Conservation (phyloP, 2,113 vertebrate genomes). For the Hippocampus comes region DNA sequence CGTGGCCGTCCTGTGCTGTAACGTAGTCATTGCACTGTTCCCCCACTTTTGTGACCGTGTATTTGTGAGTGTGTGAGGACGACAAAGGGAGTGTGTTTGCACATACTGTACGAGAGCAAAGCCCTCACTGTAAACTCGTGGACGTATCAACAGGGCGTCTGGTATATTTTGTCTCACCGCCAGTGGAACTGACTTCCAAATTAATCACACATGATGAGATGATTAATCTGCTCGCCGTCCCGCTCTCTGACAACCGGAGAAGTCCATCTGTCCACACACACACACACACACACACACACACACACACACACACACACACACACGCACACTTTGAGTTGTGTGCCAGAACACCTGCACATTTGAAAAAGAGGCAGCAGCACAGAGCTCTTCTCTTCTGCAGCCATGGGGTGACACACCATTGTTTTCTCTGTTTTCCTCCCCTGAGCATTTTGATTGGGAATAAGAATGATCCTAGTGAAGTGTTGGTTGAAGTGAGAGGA, state of each 20-base stretch:
- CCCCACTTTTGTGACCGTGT: background rate
- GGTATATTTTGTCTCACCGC: slow-evolving; percentile 45
- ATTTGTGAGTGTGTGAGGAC: background rate
- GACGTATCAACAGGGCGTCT: slow-evolving; percentile 61
- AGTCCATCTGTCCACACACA: slow-evolving; percentile 53
- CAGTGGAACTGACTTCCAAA: slow-evolving; percentile 49
- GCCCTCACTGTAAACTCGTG: slow-evolving; percentile 63
- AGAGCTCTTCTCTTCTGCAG: slow-evolving; percentile 56
- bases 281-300: too few relatives aligned
- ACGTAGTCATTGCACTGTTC: background rate
- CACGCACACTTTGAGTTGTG: slow-evolving; percentile 51
- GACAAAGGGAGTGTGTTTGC: background rate
- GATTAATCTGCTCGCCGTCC: slow-evolving; percentile 66
- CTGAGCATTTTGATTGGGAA: slow-evolving; percentile 57
- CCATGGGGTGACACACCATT: slow-evolving; percentile 65
- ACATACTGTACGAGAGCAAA: slow-evolving; percentile 23
- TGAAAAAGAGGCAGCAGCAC: slow-evolving; percentile 57
- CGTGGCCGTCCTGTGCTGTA: too few relatives aligned
- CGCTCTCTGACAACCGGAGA: slow-evolving; percentile 40
- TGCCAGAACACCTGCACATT: slow-evolving; percentile 69
- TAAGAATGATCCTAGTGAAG: slow-evolving; percentile 28
- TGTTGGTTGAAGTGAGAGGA: slow-evolving; percentile 51
- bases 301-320: background rate
- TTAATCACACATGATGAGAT: slow-evolving; percentile 72
- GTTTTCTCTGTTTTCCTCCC: slow-evolving; percentile 43